phyloP scores from a whole-genome alignment of 2,888 invertebrate species.

The Drosophila stalkeri region DNA sequence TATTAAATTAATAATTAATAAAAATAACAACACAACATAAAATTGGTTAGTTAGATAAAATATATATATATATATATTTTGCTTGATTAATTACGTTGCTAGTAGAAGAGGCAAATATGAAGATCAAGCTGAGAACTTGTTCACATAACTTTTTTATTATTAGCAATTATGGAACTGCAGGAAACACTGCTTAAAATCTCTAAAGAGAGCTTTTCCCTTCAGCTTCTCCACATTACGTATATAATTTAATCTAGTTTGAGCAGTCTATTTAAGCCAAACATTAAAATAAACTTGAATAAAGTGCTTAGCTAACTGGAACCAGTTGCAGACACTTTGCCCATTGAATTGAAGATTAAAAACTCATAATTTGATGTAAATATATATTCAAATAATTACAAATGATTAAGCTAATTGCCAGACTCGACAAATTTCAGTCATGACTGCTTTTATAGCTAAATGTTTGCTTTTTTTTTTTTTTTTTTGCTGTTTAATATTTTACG shows the following conservation, averaged over 20 bases:
- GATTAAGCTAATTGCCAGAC: conserved; percentile 5
- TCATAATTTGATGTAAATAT: background rate
- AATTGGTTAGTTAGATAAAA: background rate
- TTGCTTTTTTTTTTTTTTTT: too few relatives aligned
- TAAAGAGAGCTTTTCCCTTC: too few relatives aligned
- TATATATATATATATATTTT: too few relatives aligned
- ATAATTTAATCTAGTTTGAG: too few relatives aligned
- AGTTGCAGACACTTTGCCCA: background rate
- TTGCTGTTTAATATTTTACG: conserved; percentile 1
- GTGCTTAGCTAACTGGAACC: background rate
- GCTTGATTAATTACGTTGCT: background rate
- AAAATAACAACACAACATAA: background rate
- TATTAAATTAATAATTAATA: too few relatives aligned
- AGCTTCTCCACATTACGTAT: too few relatives aligned
- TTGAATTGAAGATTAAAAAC: background rate
- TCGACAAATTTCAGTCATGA: background rate
- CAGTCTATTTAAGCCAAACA: background rate
- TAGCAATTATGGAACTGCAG: background rate
- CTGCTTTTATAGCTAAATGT: background rate
- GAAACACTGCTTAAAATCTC: background rate
- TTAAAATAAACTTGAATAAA: background rate
- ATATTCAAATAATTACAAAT: background rate
- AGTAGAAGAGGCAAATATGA: background rate
- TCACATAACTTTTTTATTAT: background rate
- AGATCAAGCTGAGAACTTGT: too few relatives aligned